Conservation (phyloP, 1,140 invertebrate species). For the Heterodera schachtii region DNA sequence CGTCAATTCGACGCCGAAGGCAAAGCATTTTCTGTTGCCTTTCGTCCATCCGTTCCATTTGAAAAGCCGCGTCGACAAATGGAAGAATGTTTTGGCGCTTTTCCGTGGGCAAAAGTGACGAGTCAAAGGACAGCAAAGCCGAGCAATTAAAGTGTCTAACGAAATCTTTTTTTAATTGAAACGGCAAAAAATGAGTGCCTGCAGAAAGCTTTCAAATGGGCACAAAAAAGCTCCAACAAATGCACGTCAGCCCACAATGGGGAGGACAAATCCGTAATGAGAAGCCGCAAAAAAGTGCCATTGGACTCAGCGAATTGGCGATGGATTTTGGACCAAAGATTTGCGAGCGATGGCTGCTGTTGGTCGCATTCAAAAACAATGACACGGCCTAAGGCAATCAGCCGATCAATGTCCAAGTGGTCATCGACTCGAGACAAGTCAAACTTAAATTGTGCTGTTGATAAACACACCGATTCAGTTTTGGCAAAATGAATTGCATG, state of each 20-base stretch:
- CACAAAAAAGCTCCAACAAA: neutral
- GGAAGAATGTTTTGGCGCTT: neutral
- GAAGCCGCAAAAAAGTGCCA: neutral
- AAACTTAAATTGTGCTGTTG: neutral
- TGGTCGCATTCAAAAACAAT: neutral
- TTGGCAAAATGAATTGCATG: too few relatives aligned
- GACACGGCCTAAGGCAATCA: neutral
- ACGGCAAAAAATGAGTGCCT: neutral
- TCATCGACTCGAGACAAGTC: neutral
- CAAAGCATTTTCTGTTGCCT: slow-evolving; percentile 4
- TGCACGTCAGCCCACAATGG: neutral
- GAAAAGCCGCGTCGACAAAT: neutral
- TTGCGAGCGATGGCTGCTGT: neutral
- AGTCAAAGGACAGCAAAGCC: neutral
- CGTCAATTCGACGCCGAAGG: slow-evolving; percentile 6
- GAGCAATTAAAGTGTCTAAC: neutral
- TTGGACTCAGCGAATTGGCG: neutral
- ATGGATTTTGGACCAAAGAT: neutral
- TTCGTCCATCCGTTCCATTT: slow-evolving; percentile 12
- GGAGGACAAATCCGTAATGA: neutral
- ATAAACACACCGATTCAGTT: too few relatives aligned
- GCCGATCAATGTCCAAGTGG: slow-evolving; percentile 9
- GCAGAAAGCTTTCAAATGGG: slow-evolving; percentile 2
- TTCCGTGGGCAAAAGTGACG: neutral
- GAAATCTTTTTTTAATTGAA: neutral